Conservation (phyloP, 1,140 invertebrate species). For the Heliothis virescens region DNA sequence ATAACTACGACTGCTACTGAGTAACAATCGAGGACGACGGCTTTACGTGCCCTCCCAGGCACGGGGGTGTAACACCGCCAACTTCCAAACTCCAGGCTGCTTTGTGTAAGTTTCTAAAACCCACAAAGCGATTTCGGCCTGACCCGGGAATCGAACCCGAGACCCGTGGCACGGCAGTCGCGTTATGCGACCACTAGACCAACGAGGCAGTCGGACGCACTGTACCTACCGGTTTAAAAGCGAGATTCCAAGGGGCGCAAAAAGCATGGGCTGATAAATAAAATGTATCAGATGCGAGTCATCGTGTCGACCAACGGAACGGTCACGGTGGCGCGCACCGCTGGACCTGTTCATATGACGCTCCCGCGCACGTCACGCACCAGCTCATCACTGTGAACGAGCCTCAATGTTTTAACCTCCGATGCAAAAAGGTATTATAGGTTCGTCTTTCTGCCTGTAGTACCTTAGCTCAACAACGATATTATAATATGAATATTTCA, state of each 20-base stretch:
- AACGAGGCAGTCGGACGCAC: conserved; percentile 31
- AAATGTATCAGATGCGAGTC: conserved; percentile 62
- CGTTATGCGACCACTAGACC: too few species aligned
- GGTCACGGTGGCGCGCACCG: conserved; percentile 67
- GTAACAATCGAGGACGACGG: too few species aligned
- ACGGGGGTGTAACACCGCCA: too few species aligned
- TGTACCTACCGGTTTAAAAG: conserved; percentile 64
- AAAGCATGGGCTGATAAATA: conserved; percentile 61
- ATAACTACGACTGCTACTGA: too few species aligned
- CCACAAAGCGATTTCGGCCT: too few species aligned
- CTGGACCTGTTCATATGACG: conserved; percentile 54
- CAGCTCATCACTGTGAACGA: conserved; percentile 65
- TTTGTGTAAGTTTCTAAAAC: too few species aligned
- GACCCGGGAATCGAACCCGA: too few species aligned
- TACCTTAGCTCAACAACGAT: background rate
- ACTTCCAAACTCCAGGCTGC: too few species aligned
- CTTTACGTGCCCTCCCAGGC: too few species aligned
- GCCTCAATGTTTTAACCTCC: conserved; percentile 69
- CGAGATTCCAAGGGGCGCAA: conserved; percentile 62
- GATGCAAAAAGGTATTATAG: conserved; percentile 10
- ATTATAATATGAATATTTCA: background rate
- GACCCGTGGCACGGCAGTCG: too few species aligned
- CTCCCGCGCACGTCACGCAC: conserved; percentile 61
- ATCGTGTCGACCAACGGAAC: conserved; percentile 72
- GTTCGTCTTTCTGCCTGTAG: too few species aligned